Evolutionary conservation across 2,888 invertebrate genomes (phyloP), one percentile per base, ranked within the genome.

Genomic region (Drosophila austrosaltans): DNA sequence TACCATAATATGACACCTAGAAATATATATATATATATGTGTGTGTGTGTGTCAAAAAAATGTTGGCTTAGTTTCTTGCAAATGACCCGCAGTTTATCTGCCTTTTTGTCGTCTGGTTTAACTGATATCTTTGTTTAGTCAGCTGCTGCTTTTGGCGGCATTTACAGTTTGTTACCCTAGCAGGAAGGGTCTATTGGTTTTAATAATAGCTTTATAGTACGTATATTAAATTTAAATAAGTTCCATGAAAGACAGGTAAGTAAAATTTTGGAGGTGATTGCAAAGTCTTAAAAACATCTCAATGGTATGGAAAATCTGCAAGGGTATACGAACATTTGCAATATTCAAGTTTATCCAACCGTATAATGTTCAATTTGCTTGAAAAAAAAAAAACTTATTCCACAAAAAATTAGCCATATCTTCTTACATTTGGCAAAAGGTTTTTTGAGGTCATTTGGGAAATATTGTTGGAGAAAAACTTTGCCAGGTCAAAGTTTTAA

Each of bases 361-460:
- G 40, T 4, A 40, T 40, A 40, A n/a, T 40, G 40, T 40, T 40
- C 3, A 25, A 48, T 25, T 48, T 48, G 7, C 36, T 12, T 25
- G 22, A 48, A 25, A 1, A 2, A 25, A 48, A 1, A 2, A 25
- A 25, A 4, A 48, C 3, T 48, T 12, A 48, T 25, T 10, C 10
- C 12, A 48, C 36, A 8, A 36, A 36, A 36, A 48, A 48, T 48
- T 48, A 48, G 25, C 42, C 2, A 40, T 40, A 40, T 40, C 12
- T 8, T 12, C 25, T 25, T 72, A 39, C 36, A 54, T 56, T 57
- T 60, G 72, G 32, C 57, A 53, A 36, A 68, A 42, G 63, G 48
- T 58, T 74, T 78, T 72, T 77, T 66, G 74, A 74, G 78, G 78
- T 82, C 87, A 84, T 59, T 79, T 79, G 63, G 72, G 73, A 72